Evolutionary conservation across 1,140 invertebrate genomes (phyloP).

Genomic region (Pachypsylla venusta): DNA sequence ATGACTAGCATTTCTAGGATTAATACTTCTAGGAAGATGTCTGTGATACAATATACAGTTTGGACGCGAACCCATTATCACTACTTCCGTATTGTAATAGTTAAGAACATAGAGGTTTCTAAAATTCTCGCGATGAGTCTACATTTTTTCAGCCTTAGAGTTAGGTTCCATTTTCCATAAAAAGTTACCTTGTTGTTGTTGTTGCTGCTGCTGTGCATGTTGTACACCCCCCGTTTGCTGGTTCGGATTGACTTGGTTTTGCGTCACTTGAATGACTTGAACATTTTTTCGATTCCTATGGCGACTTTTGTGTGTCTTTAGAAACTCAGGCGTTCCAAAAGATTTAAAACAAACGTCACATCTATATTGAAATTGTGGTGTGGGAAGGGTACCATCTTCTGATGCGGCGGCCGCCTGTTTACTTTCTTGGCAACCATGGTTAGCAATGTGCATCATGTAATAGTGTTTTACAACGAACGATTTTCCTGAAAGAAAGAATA

Average conservation of each 20-base stretch:
- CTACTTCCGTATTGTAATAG: too few species aligned
- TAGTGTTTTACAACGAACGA: slow-evolving; percentile 54
- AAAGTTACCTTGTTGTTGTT: neutral
- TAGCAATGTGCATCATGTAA: slow-evolving; percentile 42
- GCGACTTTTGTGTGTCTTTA: slow-evolving; percentile 34
- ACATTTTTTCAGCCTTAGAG: too few species aligned
- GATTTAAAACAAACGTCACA: slow-evolving; percentile 31
- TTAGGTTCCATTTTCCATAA: too few species aligned
- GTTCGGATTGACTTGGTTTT: too few species aligned
- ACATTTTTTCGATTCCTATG: slow-evolving; percentile 27
- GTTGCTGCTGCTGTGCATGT: neutral
- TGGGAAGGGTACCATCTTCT: neutral
- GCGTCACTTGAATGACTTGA: neutral
- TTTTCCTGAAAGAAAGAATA: slow-evolving; percentile 26
- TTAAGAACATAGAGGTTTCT: too few species aligned
- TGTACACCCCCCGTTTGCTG: neutral
- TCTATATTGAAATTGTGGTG: slow-evolving; percentile 15
- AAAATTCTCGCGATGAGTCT: too few species aligned
- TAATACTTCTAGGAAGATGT: too few species aligned
- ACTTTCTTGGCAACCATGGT: slow-evolving; percentile 29
- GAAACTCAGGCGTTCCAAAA: slow-evolving; percentile 36
- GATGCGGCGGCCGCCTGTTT: slow-evolving; percentile 1
- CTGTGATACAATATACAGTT: too few species aligned
- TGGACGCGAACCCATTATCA: too few species aligned
- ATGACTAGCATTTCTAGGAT: too few species aligned